A percentile compares a stretch with the other conserved stretches of the same genome.
Evolutionary conservation across 2,888 invertebrate genomes (phyloP).

Genomic region (Latrodectus hesperus): DNA sequence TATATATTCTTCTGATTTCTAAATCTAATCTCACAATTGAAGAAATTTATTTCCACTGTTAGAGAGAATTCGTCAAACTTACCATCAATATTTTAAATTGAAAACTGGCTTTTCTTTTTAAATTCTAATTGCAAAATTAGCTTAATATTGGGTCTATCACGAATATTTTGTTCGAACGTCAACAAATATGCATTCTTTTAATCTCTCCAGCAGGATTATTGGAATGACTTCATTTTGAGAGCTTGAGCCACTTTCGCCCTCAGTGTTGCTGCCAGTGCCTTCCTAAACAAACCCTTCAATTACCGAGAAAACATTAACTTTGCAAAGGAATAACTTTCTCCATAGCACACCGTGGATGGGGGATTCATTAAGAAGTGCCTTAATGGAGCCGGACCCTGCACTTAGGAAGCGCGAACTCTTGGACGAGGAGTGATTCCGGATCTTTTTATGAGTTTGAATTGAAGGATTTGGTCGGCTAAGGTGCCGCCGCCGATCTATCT

Average conservation of each 20-base stretch:
- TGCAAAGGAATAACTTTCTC: slow-evolving; percentile 40
- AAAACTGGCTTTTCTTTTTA: too few species aligned
- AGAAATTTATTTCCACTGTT: too few species aligned
- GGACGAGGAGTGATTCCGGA: slow-evolving; percentile 28
- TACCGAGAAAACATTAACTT: slow-evolving; percentile 49
- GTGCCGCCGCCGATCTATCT: slow-evolving; percentile 21
- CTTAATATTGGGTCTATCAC: too few species aligned
- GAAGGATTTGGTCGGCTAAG: slow-evolving; percentile 5
- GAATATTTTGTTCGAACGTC: too few species aligned
- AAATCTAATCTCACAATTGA: too few species aligned
- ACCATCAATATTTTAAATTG: too few species aligned
- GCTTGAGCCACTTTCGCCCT: slow-evolving; percentile 6
- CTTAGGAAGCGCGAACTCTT: slow-evolving; percentile 25
- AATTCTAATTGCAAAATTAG: too few species aligned
- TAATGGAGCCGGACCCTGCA: slow-evolving; percentile 62
- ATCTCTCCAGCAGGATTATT: too few species aligned
- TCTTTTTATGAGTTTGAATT: slow-evolving; percentile 16
- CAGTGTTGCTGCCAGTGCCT: neutral
- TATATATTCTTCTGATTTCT: too few species aligned
- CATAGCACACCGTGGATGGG: slow-evolving; percentile 40
- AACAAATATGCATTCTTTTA: too few species aligned
- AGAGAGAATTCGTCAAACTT: too few species aligned
- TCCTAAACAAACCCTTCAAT: slow-evolving; percentile 53
- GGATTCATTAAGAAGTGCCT: slow-evolving; percentile 39
- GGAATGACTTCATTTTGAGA: neutral